Base-by-base conservation (phyloP, 2,113 vertebrate species). In the Variabilichromis moorii region DNA sequence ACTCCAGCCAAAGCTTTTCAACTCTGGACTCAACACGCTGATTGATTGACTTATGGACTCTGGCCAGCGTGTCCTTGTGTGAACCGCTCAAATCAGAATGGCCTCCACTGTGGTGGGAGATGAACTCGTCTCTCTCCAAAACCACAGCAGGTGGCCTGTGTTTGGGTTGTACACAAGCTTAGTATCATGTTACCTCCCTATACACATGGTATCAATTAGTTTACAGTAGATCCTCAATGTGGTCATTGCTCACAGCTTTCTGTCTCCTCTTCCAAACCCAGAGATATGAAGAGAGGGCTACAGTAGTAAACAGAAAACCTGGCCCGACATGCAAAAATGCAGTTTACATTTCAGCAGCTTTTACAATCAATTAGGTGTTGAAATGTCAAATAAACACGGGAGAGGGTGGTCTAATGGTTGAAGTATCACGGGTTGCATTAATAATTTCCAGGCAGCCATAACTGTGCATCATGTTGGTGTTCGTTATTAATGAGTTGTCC, bases 71-170 rank as follows among this genome's bases (percentile, higher is more conserved):
- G 91, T 95, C 95, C 96, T 94, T 84, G 35, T 54, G 37, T 95
- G 93, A 96, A 95, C 95, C 9, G 80, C 80, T 82, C 81, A 86
- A 86, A 88, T 90, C 88, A 73, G 91, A 92, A 80, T 91, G 90
- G 94, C 92, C 93, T 89, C 57, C 16, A 42, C 82, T 66, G 91
- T 85, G 87, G 73, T 82, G 84, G 82, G 86, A 90, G 91, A 91
- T 84, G 63, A 87, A 91, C 80, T 55, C 82, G 33, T 68, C 84
- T 88, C 87, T 81, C 83, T 85, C 90, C 83, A 89, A 91, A 95
- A 91, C 91, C 91, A 54, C 94, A 95, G 94, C 95, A 96, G 95
- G 95, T 96, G 94, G 93, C 89, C 92, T 86, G 94, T 91, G 94
- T 94, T 96, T 95, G 89, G 86, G 92, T 92, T 86, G 80, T 93